Evolutionary conservation across 2,113 vertebrate genomes (phyloP).

Genomic region (Myrmophylax atrothorax): DNA sequence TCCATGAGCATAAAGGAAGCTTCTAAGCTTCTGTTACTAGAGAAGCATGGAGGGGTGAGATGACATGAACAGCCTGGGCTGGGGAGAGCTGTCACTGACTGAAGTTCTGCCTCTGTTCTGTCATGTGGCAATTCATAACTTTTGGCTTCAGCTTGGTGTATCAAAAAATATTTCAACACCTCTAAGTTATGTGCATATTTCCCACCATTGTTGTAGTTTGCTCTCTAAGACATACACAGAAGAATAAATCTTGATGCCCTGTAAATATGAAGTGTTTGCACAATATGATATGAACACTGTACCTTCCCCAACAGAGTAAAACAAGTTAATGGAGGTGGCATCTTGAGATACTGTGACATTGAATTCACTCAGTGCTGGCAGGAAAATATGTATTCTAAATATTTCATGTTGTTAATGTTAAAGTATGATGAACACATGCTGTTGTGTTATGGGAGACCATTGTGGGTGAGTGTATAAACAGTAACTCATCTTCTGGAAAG

Average conservation of each 20-base stretch:
- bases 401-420: background rate
- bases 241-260: background rate
- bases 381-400: background rate
- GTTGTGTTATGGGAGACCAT: background rate
- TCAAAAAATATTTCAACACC: background rate
- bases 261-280: background rate
- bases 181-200: background rate
- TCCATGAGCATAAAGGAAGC: background rate
- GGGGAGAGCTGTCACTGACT: background rate
- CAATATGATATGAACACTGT: background rate
- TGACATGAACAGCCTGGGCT: fast-evolving
- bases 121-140: background rate
- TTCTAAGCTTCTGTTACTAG: background rate
- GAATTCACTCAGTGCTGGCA: background rate
- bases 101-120: background rate
- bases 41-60: background rate
- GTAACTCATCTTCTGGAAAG: background rate
- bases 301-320: background rate
- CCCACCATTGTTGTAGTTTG: background rate
- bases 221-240: background rate
- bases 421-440: background rate
- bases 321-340: background rate
- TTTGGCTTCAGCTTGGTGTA: background rate
- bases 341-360: background rate
- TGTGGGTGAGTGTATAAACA: fast-evolving